These are phyloP conservation scores for Sarotherodon lohbergeri DNA, from an alignment of 2,113 vertebrate species.

Conservation along the genomic window DNA sequence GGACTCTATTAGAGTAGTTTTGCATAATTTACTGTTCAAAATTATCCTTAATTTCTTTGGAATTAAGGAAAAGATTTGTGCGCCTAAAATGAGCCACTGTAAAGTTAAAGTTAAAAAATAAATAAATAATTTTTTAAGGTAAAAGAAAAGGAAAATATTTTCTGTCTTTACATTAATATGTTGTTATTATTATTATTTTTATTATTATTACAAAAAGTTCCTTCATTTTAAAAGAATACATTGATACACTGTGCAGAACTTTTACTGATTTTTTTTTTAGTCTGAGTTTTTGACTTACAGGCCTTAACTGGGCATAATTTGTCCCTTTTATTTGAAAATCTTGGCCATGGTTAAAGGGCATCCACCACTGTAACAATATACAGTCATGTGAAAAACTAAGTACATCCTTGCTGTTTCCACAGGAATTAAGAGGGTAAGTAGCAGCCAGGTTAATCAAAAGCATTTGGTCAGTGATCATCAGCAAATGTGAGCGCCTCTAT, in stretches of 20 bases:
- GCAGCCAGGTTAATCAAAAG: not conserved
- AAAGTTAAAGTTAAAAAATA: not conserved
- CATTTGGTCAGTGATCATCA: not conserved
- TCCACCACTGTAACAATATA: not conserved
- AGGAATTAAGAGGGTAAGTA: not conserved
- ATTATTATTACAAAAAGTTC: not conserved
- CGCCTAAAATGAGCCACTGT: rapidly evolving
- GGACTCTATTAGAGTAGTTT: not conserved
- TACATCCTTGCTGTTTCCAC: not conserved
- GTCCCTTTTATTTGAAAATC: not conserved
- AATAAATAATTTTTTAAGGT: not conserved
- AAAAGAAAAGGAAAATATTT: not conserved
- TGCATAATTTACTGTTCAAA: not conserved
- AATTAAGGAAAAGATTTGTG: not conserved
- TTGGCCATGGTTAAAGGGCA: not conserved
- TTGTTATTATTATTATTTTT: not conserved
- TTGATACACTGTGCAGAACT: not conserved
- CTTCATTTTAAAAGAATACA: not conserved
- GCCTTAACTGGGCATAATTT: not conserved
- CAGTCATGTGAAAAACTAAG: not conserved
- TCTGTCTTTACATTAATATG: not conserved
- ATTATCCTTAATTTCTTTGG: no score
- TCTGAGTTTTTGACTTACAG: not conserved
- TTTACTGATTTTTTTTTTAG: not conserved
- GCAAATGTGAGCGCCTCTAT: not conserved